Base-by-base conservation (phyloP, 2,113 vertebrate species). In the Potamarius usumacintae region DNA sequence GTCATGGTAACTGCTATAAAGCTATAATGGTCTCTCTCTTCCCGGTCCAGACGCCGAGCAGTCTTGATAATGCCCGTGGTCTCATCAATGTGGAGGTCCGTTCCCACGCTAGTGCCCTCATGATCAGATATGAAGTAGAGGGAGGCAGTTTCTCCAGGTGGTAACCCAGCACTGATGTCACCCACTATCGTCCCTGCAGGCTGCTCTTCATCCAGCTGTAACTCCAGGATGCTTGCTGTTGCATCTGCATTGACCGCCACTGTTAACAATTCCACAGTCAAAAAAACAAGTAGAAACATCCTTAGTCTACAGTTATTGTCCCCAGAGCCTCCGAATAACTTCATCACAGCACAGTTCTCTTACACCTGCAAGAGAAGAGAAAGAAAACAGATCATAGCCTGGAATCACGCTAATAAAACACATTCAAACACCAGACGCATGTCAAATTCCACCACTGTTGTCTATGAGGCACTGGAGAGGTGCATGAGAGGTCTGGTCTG, bases 41-140 rank as follows among this genome's bases (percentile, higher is more conserved):
- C 98, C 0, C 97, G 94, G 93, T 99, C 98, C 85, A 99, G 93
- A 22, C 97, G 94, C 0, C 96, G 96, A 18, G 97, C 97, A 0
- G 98, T 98, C 88, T 97, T 97, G 88, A 99, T 98, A 67, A 99
- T 98, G 11, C 98, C 98, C 0, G 96, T 99, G 90, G 96, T 97
- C 87, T 99, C 98, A 0, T 99, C 97, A 0, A 99, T 99, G 84
- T 95, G 93, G 85, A 99, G 92, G 90, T 99, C 98, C 0, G 94
- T 97, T 88, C 96, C 94, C 10, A 99, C 96, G 0, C 97, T 96
- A 0, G 96, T 98, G 86, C 96, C 96, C 90, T 98, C 98, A 82
- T 97, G 97, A 34, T 99, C 98, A 0, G 98, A 99, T 93, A 99
- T 99, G 93, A 99, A 99, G 92, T 97, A 99, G 93, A 98, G 96